Percentiles rank a stretch among this genome's conserved stretches.
Conservation (phyloP, 2,888 invertebrate genomes). For the Drosophila eohydei region DNA sequence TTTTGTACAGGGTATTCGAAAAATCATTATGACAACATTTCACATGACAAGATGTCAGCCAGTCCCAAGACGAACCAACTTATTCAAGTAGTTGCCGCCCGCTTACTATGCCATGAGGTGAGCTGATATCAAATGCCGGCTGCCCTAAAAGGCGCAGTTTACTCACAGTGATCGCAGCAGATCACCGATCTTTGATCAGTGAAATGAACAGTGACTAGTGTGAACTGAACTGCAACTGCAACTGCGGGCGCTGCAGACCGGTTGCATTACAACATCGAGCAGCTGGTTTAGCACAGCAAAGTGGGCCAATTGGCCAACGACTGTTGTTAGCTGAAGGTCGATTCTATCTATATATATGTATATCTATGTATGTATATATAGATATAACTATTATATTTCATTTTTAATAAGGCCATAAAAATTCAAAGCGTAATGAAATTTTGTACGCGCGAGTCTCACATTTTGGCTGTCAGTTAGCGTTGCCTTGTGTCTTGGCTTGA, state of each 20-base stretch:
- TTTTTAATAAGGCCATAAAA: constrained; percentile 60
- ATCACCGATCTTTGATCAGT: constrained; percentile 3
- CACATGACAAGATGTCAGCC: constrained; percentile 14
- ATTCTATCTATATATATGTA: constrained; percentile 35
- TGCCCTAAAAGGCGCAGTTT: constrained; percentile 57
- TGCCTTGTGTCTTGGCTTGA: background rate
- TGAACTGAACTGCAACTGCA: constrained; percentile 36
- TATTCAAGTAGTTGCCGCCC: constrained; percentile 19
- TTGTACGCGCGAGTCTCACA: background rate
- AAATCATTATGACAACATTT: constrained; percentile 36
- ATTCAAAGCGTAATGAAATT: constrained; percentile 47
- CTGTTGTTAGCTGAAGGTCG: constrained; percentile 56
- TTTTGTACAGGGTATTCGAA: background rate
- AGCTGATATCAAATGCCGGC: constrained; percentile 24
- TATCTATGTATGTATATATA: background rate
- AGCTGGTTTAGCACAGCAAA: constrained; percentile 38
- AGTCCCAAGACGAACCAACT: constrained; percentile 4
- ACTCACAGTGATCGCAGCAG: constrained; percentile 8
- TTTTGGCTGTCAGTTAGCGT: background rate
- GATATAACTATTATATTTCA: constrained; percentile 12
- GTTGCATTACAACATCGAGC: constrained; percentile 56
- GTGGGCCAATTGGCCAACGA: constrained; percentile 51
- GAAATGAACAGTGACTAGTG: constrained; percentile 23
- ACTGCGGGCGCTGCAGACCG: constrained; percentile 51
- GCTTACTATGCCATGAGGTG: constrained; percentile 64